Percentiles rank a stretch among this genome's conserved stretches.
Evolutionary conservation across 2,797 vertebrate genomes (phyloP).

Genomic region (Brachyalestes nurse): DNA sequence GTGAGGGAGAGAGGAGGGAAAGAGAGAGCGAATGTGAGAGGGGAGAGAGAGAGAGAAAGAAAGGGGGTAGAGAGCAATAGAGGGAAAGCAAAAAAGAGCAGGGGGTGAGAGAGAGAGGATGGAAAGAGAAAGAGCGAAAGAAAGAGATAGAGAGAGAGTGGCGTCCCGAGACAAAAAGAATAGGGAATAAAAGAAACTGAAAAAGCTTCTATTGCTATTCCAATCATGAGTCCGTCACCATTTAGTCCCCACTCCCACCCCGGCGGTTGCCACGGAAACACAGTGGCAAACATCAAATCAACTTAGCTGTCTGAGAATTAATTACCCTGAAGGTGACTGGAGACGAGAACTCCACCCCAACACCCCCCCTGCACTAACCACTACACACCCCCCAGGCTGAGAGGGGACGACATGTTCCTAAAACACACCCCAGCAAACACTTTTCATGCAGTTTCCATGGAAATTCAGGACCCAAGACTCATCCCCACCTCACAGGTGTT

Average conservation of each 20-base stretch:
- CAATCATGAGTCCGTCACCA: constrained; percentile 10
- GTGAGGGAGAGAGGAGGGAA: not conserved
- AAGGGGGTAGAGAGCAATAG: not conserved
- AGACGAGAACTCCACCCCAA: not conserved
- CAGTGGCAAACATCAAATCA: not conserved
- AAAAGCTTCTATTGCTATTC: constrained; percentile 23
- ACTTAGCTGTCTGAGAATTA: constrained; percentile 14
- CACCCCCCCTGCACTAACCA: no score
- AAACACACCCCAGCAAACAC: not conserved
- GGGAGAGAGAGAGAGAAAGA: constrained; percentile 2
- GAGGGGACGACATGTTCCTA: no score
- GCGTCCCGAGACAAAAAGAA: not conserved
- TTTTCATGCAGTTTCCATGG: no score
- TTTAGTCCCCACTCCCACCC: not conserved
- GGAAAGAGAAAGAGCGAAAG: not conserved
- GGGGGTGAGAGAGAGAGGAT: no score
- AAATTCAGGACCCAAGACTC: no score
- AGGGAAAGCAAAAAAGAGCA: no score
- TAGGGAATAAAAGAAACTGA: not conserved
- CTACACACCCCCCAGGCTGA: no score
- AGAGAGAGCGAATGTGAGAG: not conserved
- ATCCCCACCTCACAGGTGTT: no score
- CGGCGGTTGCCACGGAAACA: constrained; percentile 26
- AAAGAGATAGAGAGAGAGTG: constrained; percentile 21
- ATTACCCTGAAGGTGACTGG: constrained; percentile 1